Conservation (phyloP, 2,888 invertebrate species). For the Tricholauxania praeusta region DNA sequence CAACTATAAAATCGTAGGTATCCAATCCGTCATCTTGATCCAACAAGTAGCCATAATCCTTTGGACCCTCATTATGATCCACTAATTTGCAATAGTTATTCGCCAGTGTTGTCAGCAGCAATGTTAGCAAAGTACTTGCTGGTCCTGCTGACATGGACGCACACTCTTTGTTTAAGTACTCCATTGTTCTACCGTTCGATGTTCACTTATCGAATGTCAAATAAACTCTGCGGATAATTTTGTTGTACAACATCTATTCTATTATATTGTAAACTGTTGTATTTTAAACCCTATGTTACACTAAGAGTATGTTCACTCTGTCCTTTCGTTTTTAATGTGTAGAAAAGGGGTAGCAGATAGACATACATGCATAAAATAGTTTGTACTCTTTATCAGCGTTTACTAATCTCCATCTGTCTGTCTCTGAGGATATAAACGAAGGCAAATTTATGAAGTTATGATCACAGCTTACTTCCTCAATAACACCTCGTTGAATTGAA, state of each 20-base stretch:
- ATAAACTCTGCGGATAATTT: conserved; percentile 64
- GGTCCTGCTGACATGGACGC: conserved; percentile 65
- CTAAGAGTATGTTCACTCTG: too few relatives aligned
- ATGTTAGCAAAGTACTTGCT: conserved; percentile 70
- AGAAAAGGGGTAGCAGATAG: too few relatives aligned
- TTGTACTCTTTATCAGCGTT: too few relatives aligned
- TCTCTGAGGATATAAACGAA: too few relatives aligned
- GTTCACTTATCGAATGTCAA: conserved; percentile 5
- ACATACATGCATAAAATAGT: too few relatives aligned
- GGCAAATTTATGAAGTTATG: too few relatives aligned
- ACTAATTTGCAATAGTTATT: conserved; percentile 73
- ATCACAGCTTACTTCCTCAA: too few relatives aligned
- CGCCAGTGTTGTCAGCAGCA: conserved; percentile 73
- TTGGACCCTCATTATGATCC: conserved; percentile 72
- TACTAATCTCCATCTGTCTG: too few relatives aligned
- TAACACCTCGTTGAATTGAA: too few relatives aligned
- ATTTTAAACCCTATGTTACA: too few relatives aligned
- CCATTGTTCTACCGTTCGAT: conserved; percentile 53
- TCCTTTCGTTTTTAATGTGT: too few relatives aligned
- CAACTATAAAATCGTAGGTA: conserved; percentile 72
- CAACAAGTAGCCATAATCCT: conserved; percentile 66
- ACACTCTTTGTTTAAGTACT: conserved; percentile 61
- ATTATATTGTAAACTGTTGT: too few relatives aligned
- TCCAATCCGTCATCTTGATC: conserved; percentile 50
- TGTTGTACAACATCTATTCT: conserved; percentile 69